Evolutionary conservation across 2,797 vertebrate species (phyloP).

Genomic region (Hoplostethus atlanticus): DNA sequence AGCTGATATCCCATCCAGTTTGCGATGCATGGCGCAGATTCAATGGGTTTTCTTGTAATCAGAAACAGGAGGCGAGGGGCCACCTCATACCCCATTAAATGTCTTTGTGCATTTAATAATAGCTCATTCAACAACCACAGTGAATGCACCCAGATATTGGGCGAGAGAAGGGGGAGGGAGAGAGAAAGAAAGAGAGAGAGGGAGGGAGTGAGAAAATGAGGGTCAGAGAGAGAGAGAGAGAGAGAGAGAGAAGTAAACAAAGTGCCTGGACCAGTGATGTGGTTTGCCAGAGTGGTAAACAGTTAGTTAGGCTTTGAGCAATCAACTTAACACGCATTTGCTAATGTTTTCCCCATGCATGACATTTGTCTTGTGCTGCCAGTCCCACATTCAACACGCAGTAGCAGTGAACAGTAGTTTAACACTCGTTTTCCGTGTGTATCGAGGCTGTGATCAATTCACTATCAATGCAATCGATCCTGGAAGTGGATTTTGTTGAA

Average conservation of each 20-base stretch:
- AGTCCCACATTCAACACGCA: constrained; percentile 1
- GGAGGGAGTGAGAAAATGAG: neutral
- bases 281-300: constrained; percentile 21
- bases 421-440: neutral
- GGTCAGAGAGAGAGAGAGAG: neutral
- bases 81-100: constrained; percentile 47
- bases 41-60: constrained; percentile 44
- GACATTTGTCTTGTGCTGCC: constrained; percentile 11
- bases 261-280: neutral
- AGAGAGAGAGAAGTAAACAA: constrained; percentile 23
- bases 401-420: neutral
- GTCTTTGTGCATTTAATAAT: constrained; percentile 27
- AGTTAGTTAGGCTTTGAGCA: constrained; percentile 32
- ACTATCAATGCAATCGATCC: neutral
- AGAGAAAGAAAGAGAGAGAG: neutral
- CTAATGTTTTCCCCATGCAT: constrained; percentile 44
- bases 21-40: constrained; percentile 28
- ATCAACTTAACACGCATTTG: constrained; percentile 35
- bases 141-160: constrained; percentile 14
- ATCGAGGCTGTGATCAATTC: no score
- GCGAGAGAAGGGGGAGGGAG: neutral
- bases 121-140: constrained; percentile 13
- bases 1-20: constrained; percentile 15
- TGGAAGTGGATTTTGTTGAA: neutral
- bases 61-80: constrained; percentile 40